A percentile compares a stretch with the other conserved stretches of the same genome.
Evolutionary conservation across 1,140 invertebrate species (phyloP).

Genomic region (Pissodes strobi): DNA sequence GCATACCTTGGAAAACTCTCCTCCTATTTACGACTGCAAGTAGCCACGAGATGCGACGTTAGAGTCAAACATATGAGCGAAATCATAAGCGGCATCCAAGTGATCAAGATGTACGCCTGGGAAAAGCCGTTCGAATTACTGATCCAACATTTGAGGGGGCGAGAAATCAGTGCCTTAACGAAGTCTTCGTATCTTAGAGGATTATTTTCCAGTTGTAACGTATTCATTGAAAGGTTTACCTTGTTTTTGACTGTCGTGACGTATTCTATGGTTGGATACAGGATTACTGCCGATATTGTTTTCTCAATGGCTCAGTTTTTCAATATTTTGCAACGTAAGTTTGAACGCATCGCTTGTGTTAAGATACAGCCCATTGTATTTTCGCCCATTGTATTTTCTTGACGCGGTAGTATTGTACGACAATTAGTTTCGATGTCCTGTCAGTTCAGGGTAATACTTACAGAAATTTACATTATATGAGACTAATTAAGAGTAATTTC

Average conservation of each 20-base stretch:
- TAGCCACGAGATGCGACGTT: slow-evolving; percentile 69
- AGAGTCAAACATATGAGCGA: slow-evolving; percentile 82
- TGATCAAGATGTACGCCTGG: slow-evolving; percentile 85
- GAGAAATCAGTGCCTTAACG: slow-evolving; percentile 71
- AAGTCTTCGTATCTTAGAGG: slow-evolving; percentile 72
- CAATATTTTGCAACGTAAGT: slow-evolving; percentile 61
- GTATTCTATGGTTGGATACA: slow-evolving; percentile 67
- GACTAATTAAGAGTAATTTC: too few species aligned
- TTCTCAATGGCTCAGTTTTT: slow-evolving; percentile 75
- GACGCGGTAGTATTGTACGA: too few species aligned
- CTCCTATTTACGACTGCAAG: slow-evolving; percentile 60
- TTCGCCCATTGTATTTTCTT: too few species aligned
- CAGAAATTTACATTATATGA: too few species aligned
- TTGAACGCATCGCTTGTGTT: too few species aligned
- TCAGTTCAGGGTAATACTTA: too few species aligned
- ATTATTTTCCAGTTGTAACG: slow-evolving; percentile 70
- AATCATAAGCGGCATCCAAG: slow-evolving; percentile 71
- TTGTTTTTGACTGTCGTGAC: slow-evolving; percentile 74
- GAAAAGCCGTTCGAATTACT: slow-evolving; percentile 70
- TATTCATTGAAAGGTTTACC: slow-evolving; percentile 73
- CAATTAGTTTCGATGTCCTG: too few species aligned
- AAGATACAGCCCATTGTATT: too few species aligned
- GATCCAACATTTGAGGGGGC: slow-evolving; percentile 59
- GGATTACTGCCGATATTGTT: slow-evolving; percentile 69
- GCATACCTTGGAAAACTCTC: slow-evolving; percentile 61